phyloP scores from a whole-genome alignment of 2,888 invertebrate species.

The Scaptomyza parva region DNA sequence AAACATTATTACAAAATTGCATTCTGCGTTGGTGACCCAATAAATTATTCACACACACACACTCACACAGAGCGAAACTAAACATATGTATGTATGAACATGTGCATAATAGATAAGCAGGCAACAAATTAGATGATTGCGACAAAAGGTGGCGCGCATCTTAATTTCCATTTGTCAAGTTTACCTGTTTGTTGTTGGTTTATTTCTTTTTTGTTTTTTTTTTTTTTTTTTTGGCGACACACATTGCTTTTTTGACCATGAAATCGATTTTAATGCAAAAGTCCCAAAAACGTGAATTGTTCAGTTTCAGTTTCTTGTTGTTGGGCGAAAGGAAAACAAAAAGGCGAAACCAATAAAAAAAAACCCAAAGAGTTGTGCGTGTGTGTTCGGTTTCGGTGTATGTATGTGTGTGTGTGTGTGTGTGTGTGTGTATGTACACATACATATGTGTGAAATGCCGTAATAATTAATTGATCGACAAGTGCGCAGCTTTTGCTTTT shows the following conservation, averaged over 20 bases:
- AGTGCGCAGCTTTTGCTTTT: constrained; percentile 72
- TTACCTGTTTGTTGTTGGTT: constrained; percentile 54
- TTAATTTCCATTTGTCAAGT: constrained; percentile 72
- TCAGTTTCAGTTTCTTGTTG: constrained; percentile 16
- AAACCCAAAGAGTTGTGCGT: constrained; percentile 56
- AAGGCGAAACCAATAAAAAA: constrained; percentile 49
- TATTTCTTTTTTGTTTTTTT: constrained; percentile 28
- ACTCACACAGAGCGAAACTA: constrained; percentile 3
- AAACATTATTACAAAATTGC: constrained; percentile 62
- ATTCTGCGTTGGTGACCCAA: constrained; percentile 67
- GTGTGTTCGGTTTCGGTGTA: constrained; percentile 10
- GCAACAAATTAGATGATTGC: constrained; percentile 65
- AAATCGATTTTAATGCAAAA: constrained; percentile 78
- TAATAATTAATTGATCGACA: constrained; percentile 79
- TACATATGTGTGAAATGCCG: constrained; percentile 64
- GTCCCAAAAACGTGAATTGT: constrained; percentile 64
- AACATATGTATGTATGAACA: background rate
- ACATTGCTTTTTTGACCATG: constrained; percentile 73
- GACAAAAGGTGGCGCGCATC: constrained; percentile 55
- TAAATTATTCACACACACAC: constrained; percentile 28
- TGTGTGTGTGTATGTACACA: constrained; percentile 13
- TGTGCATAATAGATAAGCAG: constrained; percentile 49
- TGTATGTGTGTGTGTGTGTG: constrained; percentile 7
- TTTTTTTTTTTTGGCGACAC: constrained; percentile 65
- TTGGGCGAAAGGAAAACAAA: constrained; percentile 34